Evolutionary conservation across 2,113 vertebrate species (phyloP).

Genomic region (Lagenorhynchus albirostris): DNA sequence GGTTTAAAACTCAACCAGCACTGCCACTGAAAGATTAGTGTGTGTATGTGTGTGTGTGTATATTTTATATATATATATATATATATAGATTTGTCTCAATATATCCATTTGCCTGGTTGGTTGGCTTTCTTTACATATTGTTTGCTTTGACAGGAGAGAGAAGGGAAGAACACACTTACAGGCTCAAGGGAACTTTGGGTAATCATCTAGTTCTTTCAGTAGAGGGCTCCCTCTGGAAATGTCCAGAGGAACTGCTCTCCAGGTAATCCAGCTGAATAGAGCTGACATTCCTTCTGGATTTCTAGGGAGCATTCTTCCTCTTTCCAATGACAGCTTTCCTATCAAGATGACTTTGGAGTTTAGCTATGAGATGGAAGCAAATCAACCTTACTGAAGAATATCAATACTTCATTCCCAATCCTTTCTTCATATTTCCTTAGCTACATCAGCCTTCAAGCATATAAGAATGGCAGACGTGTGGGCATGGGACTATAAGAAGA

Average conservation of each 20-base stretch:
- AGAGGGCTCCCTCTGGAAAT: slow-evolving; percentile 17
- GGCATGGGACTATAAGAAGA: neutral
- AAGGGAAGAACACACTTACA: neutral
- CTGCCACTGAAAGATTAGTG: neutral
- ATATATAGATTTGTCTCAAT: neutral
- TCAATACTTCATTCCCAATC: neutral
- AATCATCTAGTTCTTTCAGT: neutral
- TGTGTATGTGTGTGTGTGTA: neutral
- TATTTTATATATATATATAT: neutral
- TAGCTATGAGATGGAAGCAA: neutral
- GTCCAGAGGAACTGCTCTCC: neutral
- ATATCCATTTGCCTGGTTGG: neutral
- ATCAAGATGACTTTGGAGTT: neutral
- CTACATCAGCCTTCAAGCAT: neutral
- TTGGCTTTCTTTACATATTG: neutral
- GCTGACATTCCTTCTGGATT: neutral
- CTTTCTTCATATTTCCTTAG: neutral
- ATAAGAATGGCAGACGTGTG: neutral
- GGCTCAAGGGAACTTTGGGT: neutral
- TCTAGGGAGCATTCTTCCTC: neutral
- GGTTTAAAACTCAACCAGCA: neutral
- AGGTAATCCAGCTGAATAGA: neutral
- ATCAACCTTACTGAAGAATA: neutral
- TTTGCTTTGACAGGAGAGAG: neutral
- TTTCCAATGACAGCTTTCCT: neutral